These are phyloP conservation scores for Etheostoma nigrum DNA, from an alignment of 2,797 vertebrate genomes.

Conservation along the genomic window DNA sequence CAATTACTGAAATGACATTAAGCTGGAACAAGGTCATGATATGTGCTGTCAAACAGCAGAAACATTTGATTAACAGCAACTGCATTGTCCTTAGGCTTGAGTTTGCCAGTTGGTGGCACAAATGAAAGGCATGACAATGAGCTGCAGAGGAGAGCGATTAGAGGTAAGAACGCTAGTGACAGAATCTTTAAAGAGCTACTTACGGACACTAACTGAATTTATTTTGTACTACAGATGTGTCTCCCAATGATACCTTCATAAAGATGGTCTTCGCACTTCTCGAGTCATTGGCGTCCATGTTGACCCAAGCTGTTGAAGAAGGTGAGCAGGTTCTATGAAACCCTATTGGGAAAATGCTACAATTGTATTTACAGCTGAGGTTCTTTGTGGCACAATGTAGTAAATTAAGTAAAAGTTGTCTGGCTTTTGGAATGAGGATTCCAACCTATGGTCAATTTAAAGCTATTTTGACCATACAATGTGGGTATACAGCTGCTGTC, in stretches of 20 bases:
- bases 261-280: constrained; percentile 23
- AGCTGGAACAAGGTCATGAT: too few species aligned
- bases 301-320: background rate
- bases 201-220: background rate
- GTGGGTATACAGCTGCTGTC: too few species aligned
- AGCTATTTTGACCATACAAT: too few species aligned
- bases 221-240: constrained; percentile 8
- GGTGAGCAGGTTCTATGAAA: constrained; percentile 25
- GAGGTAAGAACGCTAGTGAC: background rate
- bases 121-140: background rate
- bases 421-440: too few species aligned
- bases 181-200: rapidly evolving
- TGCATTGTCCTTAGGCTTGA: constrained; percentile 13
- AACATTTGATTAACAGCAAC: background rate
- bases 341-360: background rate
- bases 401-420: too few species aligned
- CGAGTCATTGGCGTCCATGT: constrained; percentile 11
- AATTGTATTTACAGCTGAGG: background rate
- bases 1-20: too few species aligned
- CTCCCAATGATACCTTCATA: constrained; percentile 18
- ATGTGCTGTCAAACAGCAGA: background rate
- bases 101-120: background rate
- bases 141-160: rapidly evolving
- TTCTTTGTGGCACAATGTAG: background rate
- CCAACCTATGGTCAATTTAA: too few species aligned